Evolutionary conservation across 2,113 vertebrate species (phyloP), one percentile per base, ranked within the genome.

Genomic region (Oreotrochilus melanogaster): DNA sequence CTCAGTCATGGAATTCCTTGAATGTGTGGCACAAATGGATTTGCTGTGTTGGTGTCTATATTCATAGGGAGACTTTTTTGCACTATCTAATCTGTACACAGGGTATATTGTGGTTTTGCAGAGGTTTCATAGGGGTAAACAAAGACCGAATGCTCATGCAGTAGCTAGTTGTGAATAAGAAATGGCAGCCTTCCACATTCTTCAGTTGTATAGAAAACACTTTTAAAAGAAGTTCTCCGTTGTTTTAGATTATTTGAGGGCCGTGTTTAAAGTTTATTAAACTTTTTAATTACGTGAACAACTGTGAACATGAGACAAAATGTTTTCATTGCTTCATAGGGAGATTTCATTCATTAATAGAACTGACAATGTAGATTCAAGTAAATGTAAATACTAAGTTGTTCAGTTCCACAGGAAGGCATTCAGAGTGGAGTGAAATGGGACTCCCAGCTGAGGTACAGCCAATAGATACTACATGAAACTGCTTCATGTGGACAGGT

Each of bases 11-110:
- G 64, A 95, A 81, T 86, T 61, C 54, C 56, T 83, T 56, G 73
- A 31, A 11, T 9, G 35, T 86, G 62, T 60, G 39, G 81, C 70
- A 45, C 33, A 51, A 45, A 93, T 6, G 10, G 60, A 74, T 92
- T 92, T 88, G 74, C 82, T 80, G 56, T 82, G 56, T 60, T 86
- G 70, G 18, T 91, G 80, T 95, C 86, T 95, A 93, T 94, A 96
- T 97, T 94, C 86, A 92, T 92, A 17, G 88, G 31, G 58, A 87
- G 71, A 64, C 58, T 48, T 67, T 87, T 93, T 91, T 84, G 48
- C 47, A 67, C 96, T 87, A 85, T 87, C 62, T 31, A 74, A 18
- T 67, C 69, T 64, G 47, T 70, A 47, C 62, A 56, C 58, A 79
- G 48, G 33, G 39, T 73, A 14, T 76, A 75, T 67, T 86, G 81